These are phyloP conservation scores for Epinephelus coioides DNA, from an alignment of 2,797 vertebrate species.

Conservation along the genomic window DNA sequence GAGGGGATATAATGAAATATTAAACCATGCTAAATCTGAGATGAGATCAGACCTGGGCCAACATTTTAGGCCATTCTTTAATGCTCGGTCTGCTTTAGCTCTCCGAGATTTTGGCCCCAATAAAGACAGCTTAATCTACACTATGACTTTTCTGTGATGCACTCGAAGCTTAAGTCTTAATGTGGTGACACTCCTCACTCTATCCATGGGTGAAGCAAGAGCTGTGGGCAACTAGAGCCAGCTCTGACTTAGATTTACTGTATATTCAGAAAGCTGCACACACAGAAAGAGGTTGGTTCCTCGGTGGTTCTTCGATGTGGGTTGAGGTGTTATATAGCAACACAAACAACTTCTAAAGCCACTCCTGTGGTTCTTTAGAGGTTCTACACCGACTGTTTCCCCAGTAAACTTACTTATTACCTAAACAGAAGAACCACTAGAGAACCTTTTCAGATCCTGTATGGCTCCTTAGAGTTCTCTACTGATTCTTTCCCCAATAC, in stretches of 20 bases:
- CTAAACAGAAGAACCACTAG: too few species aligned
- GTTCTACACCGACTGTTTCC: too few species aligned
- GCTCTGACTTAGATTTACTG: conserved; percentile 1
- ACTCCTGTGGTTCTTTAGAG: too few species aligned
- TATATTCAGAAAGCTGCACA: too few species aligned
- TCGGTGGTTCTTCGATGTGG: too few species aligned
- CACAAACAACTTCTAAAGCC: too few species aligned
- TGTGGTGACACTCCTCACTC: conserved; percentile 5
- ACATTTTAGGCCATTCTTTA: conserved; percentile 38
- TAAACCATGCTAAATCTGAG: conserved; percentile 71
- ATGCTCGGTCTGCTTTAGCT: conserved; percentile 14
- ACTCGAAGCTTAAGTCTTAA: background rate
- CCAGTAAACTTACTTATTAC: too few species aligned
- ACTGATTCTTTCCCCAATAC: too few species aligned
- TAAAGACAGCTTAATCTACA: conserved; percentile 17
- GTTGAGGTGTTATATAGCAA: too few species aligned
- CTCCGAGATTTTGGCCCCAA: conserved; percentile 15
- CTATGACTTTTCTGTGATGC: background rate
- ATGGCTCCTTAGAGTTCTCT: too few species aligned
- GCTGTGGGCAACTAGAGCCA: conserved; percentile 3
- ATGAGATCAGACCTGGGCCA: conserved; percentile 63
- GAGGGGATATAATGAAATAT: conserved; percentile 74
- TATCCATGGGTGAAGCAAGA: background rate
- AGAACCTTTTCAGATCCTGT: too few species aligned
- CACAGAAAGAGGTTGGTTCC: too few species aligned